A percentile compares a stretch with the other conserved stretches of the same genome.
Conservation (phyloP, 1,140 invertebrate species). For the Cotesia glomerata region DNA sequence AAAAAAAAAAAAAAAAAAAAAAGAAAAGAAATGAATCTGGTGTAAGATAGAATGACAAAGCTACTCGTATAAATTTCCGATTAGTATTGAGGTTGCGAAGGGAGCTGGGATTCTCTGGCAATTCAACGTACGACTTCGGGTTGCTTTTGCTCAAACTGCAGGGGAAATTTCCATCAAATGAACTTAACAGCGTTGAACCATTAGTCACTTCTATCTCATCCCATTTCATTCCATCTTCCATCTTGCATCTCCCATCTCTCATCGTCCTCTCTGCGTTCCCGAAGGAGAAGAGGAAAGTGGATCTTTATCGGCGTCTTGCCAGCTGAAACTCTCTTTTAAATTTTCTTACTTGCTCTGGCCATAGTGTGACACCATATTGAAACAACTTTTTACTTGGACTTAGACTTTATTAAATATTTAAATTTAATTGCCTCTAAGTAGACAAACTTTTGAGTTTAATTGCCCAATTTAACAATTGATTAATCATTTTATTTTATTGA, state of each 20-base stretch:
- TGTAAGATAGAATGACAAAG: neutral
- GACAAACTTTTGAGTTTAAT: conserved; percentile 12
- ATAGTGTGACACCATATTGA: neutral
- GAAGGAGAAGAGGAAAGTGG: conserved; percentile 15
- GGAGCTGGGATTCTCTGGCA: conserved; percentile 8
- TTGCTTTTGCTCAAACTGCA: neutral
- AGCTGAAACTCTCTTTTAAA: neutral
- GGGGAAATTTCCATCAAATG: conserved; percentile 33
- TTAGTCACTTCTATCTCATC: conserved; percentile 33
- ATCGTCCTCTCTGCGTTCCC: conserved; percentile 16
- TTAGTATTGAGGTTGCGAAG: conserved; percentile 19
- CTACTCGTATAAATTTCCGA: conserved; percentile 34
- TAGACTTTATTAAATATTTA: conserved; percentile 4
- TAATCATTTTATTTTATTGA: conserved; percentile 14
- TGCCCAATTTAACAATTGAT: neutral
- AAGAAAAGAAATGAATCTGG: neutral
- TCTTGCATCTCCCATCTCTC: too few relatives aligned
- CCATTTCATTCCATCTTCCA: neutral
- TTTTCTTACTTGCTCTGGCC: neutral
- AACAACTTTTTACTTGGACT: conserved; percentile 6
- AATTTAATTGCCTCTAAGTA: conserved; percentile 15
- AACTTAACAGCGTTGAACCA: conserved; percentile 34
- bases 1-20: neutral
- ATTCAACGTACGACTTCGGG: conserved; percentile 5
- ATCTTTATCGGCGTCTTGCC: conserved; percentile 6